phyloP scores from a whole-genome alignment of 2,113 vertebrate species.

The Pampusana beccarii region DNA sequence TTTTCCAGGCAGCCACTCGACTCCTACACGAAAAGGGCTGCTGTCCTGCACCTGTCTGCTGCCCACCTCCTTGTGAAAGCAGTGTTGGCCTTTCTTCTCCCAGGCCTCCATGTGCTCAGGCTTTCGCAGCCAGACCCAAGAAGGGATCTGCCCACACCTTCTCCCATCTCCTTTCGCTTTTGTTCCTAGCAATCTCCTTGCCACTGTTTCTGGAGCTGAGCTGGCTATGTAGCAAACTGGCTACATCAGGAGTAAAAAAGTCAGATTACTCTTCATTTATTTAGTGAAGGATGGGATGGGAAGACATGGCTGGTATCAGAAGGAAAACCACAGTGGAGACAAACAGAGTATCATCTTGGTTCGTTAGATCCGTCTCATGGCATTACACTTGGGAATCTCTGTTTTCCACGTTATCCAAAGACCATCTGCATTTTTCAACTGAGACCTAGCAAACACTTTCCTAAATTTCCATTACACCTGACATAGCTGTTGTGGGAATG shows the following conservation, averaged over 20 bases:
- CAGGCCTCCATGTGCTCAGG: background rate
- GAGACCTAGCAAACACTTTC: background rate
- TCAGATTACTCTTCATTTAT: background rate
- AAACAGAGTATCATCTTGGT: background rate
- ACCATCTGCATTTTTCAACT: background rate
- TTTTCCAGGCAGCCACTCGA: background rate
- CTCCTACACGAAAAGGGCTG: background rate
- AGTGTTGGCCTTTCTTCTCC: background rate
- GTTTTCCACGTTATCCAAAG: background rate
- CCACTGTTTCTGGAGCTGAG: background rate
- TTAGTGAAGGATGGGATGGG: background rate
- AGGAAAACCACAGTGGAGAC: background rate
- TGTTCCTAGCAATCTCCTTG: background rate
- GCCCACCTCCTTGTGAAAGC: background rate
- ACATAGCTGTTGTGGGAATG: background rate
- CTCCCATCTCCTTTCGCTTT: background rate
- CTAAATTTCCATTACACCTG: background rate
- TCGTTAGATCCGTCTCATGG: background rate
- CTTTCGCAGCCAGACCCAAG: background rate
- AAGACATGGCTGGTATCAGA: background rate
- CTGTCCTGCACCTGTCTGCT: background rate
- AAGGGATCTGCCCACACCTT: background rate
- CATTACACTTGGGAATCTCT: background rate
- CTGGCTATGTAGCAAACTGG: accelerated
- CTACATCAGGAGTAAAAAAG: background rate